phyloP scores from a whole-genome alignment of 2,113 vertebrate species.

The Neotragus moschatus region DNA sequence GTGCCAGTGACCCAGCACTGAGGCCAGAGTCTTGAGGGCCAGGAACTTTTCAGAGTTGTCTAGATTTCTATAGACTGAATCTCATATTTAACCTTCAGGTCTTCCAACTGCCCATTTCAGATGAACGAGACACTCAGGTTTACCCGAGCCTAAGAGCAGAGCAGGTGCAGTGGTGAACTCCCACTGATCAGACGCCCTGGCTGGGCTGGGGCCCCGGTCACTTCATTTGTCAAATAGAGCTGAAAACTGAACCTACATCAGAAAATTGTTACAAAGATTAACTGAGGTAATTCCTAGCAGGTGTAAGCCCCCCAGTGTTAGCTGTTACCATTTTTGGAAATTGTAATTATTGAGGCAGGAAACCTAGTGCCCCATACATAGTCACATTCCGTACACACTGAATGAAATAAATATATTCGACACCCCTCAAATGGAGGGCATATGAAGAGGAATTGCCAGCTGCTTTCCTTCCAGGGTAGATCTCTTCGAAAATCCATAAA shows the following conservation, averaged over 20 bases:
- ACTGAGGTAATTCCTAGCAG: not conserved
- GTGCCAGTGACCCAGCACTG: rapidly evolving
- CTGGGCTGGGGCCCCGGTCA: rapidly evolving
- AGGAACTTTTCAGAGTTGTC: not conserved
- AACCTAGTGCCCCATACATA: not conserved
- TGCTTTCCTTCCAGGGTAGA: not conserved
- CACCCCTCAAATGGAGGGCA: rapidly evolving
- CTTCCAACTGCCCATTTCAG: not conserved
- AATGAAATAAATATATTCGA: not conserved
- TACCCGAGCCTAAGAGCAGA: not conserved
- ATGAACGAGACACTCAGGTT: not conserved
- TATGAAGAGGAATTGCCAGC: not conserved
- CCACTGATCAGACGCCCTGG: rapidly evolving
- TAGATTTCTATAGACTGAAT: not conserved
- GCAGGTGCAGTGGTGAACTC: not conserved
- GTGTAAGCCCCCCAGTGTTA: not conserved
- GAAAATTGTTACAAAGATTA: no score
- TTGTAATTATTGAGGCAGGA: not conserved
- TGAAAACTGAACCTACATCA: not conserved
- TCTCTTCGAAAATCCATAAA: not conserved
- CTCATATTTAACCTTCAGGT: no score
- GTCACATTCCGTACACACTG: not conserved
- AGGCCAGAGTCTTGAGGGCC: not conserved
- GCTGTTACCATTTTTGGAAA: not conserved
- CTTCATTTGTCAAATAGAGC: not conserved